These are phyloP conservation scores for Heterohyrax brucei DNA, from an alignment of 2,797 vertebrate genomes.

Conservation along the genomic window DNA sequence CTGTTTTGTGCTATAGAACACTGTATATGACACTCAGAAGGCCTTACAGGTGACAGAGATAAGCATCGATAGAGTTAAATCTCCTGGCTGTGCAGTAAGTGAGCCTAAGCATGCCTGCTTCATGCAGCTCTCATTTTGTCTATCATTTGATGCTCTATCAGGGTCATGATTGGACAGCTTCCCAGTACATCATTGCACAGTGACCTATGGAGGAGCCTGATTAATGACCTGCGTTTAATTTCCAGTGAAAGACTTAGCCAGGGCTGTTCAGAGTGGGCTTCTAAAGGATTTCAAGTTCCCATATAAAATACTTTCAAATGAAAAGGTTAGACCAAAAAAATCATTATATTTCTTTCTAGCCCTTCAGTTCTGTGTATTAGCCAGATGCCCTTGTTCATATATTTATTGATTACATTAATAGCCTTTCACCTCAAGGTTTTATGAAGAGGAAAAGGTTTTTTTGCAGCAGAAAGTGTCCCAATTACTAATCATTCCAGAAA, in stretches of 20 bases:
- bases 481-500: too few relatives aligned
- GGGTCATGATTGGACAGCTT: not conserved
- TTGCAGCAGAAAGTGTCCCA: too few relatives aligned
- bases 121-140: constrained; percentile 31
- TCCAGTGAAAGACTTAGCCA: not conserved
- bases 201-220: constrained; percentile 1
- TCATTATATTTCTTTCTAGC: not conserved
- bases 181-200: not conserved
- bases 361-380: not conserved
- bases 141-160: not conserved
- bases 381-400: not conserved
- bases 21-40: constrained; percentile 57
- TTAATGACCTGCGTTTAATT: constrained; percentile 50
- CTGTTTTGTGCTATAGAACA: constrained; percentile 56
- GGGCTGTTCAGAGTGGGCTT: not conserved
- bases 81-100: not conserved
- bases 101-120: not conserved
- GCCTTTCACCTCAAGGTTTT: too few relatives aligned
- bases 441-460: too few relatives aligned
- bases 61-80: not conserved
- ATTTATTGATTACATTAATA: not conserved
- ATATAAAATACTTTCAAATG: constrained; percentile 42
- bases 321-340: constrained; percentile 68
- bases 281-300: constrained; percentile 47
- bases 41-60: constrained; percentile 52